These are phyloP conservation scores for Caenorhabditis drosophilae DNA, from an alignment of 2,888 invertebrate genomes.

Conservation along the genomic window DNA sequence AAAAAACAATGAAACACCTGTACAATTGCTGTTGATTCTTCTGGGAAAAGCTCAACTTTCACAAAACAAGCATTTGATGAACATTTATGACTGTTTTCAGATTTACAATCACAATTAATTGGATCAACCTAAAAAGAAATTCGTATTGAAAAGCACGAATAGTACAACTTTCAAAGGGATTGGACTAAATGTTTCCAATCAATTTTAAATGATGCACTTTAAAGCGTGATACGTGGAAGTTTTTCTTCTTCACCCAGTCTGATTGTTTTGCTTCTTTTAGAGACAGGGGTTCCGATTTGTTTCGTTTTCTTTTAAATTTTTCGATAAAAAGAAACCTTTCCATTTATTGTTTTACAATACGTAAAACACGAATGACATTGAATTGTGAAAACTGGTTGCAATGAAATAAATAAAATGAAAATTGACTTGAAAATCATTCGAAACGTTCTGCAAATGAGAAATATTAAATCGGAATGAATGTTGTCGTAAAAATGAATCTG, in stretches of 20 bases:
- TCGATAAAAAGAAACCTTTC: conserved; percentile 18
- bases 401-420: neutral
- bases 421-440: too few species aligned
- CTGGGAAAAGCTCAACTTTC: conserved; percentile 56
- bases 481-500: too few species aligned
- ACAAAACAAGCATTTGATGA: conserved; percentile 53
- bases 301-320: neutral
- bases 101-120: conserved; percentile 62
- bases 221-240: too few species aligned
- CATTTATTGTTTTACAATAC: conserved; percentile 53
- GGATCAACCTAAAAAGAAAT: conserved; percentile 47
- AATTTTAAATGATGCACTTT: neutral
- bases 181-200: too few species aligned
- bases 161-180: too few species aligned
- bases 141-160: neutral
- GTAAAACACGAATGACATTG: conserved; percentile 65
- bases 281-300: conserved; percentile 5
- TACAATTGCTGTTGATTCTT: conserved; percentile 63
- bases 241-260: too few species aligned
- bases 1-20: conserved; percentile 52
- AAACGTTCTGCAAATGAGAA: too few species aligned
- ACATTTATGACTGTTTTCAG: conserved; percentile 48
- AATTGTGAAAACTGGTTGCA: conserved; percentile 3
- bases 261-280: too few species aligned
- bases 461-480: too few species aligned